These are phyloP conservation scores for Beris morrisii DNA, from an alignment of 2,888 invertebrate species.

Conservation along the genomic window DNA sequence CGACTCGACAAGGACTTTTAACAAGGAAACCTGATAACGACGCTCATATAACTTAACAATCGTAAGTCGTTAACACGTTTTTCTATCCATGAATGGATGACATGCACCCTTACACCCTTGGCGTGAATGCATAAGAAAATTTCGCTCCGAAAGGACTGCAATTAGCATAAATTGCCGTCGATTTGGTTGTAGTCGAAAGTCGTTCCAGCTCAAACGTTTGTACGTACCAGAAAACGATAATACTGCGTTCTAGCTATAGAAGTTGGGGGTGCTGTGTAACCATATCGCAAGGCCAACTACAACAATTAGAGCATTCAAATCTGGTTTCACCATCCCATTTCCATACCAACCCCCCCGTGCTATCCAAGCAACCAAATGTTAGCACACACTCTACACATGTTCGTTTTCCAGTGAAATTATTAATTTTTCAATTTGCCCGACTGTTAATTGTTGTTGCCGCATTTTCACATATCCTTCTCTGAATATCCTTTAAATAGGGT, in stretches of 20 bases:
- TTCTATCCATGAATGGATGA: slow-evolving; percentile 10
- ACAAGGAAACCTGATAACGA: slow-evolving; percentile 26
- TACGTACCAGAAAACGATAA: slow-evolving; percentile 14
- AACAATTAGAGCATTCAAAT: slow-evolving; percentile 24
- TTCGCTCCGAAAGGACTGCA: slow-evolving; percentile 23
- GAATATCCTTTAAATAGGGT: background rate
- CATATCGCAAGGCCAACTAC: no score
- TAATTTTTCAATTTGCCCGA: no score
- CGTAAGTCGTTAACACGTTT: slow-evolving; percentile 31
- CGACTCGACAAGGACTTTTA: slow-evolving; percentile 4
- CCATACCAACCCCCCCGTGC: no score
- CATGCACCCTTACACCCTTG: slow-evolving; percentile 24
- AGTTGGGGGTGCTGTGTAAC: slow-evolving; percentile 1
- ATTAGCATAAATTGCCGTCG: slow-evolving; percentile 31
- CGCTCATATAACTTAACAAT: slow-evolving; percentile 29
- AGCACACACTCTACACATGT: slow-evolving; percentile 10
- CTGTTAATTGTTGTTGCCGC: no score
- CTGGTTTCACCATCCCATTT: no score
- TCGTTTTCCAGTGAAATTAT: background rate
- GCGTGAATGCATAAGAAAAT: slow-evolving; percentile 15
- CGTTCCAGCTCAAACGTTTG: slow-evolving; percentile 4
- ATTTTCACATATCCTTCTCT: no score
- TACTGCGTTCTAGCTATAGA: slow-evolving; percentile 13
- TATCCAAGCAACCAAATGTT: no score
- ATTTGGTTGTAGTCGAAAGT: slow-evolving; percentile 21